Conservation (phyloP, 2,113 vertebrate genomes). For the Microcebus tavaratra region DNA sequence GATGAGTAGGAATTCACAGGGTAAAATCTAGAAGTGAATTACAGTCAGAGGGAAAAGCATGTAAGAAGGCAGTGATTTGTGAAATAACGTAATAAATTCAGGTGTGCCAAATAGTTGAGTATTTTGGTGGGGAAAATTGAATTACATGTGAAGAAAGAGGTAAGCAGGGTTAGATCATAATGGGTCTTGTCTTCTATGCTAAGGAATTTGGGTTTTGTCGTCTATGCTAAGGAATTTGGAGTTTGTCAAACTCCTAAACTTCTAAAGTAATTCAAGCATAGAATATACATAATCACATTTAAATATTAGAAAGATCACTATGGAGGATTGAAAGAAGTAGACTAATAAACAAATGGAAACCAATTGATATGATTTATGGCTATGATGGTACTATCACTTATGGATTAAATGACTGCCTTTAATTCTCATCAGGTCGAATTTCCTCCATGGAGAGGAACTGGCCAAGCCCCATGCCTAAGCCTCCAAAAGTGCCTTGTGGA, state of each 20-base stretch:
- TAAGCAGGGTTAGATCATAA: neutral
- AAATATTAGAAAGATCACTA: neutral
- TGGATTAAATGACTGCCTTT: neutral
- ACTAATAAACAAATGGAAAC: neutral
- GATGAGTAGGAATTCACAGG: neutral
- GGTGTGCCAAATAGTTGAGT: neutral
- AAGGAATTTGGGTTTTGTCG: no score
- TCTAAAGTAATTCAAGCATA: neutral
- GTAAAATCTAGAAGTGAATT: constrained; percentile 7
- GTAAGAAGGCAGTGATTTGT: neutral
- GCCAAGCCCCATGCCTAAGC: no score
- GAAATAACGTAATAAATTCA: neutral
- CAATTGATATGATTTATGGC: neutral
- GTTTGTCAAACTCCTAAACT: neutral
- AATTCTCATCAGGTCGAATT: no score
- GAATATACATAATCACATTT: neutral
- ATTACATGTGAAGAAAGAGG: neutral
- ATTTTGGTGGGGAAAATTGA: neutral
- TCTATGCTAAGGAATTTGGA: neutral
- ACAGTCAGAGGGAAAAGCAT: neutral
- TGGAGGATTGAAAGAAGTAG: neutral
- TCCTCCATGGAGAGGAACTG: no score
- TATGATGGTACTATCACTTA: neutral
- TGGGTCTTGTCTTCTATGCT: neutral
- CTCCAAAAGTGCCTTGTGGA: no score